These are phyloP conservation scores for Bruchidius siliquastri DNA, from an alignment of 2,888 invertebrate genomes.

Conservation along the genomic window DNA sequence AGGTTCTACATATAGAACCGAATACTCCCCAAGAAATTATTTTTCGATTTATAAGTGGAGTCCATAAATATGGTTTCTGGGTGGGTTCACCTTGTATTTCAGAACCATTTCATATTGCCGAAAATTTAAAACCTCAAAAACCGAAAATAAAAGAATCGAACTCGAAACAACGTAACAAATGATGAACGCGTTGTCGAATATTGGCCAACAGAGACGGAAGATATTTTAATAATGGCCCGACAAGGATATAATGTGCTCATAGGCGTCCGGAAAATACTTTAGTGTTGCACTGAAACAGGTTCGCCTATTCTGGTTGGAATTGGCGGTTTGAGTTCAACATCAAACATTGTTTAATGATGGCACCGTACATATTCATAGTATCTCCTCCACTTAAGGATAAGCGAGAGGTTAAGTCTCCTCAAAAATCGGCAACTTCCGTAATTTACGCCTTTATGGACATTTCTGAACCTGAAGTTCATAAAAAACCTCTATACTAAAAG, in stretches of 20 bases:
- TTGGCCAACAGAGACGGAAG: slow-evolving; percentile 20
- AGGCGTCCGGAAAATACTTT: slow-evolving; percentile 6
- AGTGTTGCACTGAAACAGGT: background rate
- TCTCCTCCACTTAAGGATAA: too few species aligned
- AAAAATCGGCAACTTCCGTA: too few species aligned
- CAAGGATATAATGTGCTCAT: slow-evolving; percentile 22
- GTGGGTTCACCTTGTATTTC: slow-evolving; percentile 1
- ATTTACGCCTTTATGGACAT: too few species aligned
- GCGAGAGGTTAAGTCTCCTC: too few species aligned
- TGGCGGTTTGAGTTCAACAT: too few species aligned
- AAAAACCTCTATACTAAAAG: too few species aligned
- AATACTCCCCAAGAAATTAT: background rate
- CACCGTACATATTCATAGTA: too few species aligned
- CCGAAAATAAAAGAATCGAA: slow-evolving; percentile 21
- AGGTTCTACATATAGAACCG: background rate
- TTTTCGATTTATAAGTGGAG: background rate
- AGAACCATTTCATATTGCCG: slow-evolving; percentile 28
- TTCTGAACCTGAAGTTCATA: too few species aligned
- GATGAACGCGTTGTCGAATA: slow-evolving; percentile 24
- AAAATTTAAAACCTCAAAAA: slow-evolving; percentile 25
- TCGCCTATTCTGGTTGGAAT: too few species aligned
- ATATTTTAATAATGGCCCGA: slow-evolving; percentile 28
- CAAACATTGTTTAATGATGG: too few species aligned
- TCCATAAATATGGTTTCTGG: background rate
- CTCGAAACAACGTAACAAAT: slow-evolving; percentile 25